Base-by-base conservation (phyloP, 2,797 vertebrate species). In the Neostethus bicornis region DNA sequence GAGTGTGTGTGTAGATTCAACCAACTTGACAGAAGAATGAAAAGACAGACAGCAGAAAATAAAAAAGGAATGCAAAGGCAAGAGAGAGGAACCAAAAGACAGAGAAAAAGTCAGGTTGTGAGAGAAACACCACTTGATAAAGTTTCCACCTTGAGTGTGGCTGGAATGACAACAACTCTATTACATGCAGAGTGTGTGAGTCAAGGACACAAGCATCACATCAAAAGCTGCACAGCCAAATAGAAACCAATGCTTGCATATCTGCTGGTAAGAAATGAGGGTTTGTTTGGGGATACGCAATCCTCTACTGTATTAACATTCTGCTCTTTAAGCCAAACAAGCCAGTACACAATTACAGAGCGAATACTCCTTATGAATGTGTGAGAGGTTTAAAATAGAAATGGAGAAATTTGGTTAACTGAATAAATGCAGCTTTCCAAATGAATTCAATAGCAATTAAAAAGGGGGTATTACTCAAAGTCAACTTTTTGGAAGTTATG, bases 141-240 rank as follows among this genome's bases (percentile, higher is more conserved):
- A 81, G 81, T 78, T 80, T 84, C 66, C 65, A 69, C 53, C 64
- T 50, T 16, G 46, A 66, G 62, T 65, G 70, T 78, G 69, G 38
- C 32, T 31, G 26, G 85, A 85, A 86, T 87, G 55, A 54, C 64
- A 81, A 85, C 67, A 62, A 66, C 57, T 69, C 39, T 45, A 51
- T 69, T 68, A 44, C 55, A 52, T 60, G 38, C 61, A 51, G 41
- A 54, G 26, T 28, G 66, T 63, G 55, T 42, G 56, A 52, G 63
- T 73, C 69, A 72, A 77, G 75, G 75, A 76, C 70, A 42, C 47
- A 5, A 49, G n/a, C 47, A 25, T 41, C 37, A 56, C 65, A 34
- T 32, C 3, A n/a, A 48, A 48, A 69, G 34, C 42, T 12, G 17
- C 14, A 53, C 34, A 16, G n/a, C n/a, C n/a, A n/a, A n/a, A 51